These are phyloP conservation scores for Cantharis rufa DNA, from an alignment of 2,888 invertebrate genomes.

Conservation along the genomic window DNA sequence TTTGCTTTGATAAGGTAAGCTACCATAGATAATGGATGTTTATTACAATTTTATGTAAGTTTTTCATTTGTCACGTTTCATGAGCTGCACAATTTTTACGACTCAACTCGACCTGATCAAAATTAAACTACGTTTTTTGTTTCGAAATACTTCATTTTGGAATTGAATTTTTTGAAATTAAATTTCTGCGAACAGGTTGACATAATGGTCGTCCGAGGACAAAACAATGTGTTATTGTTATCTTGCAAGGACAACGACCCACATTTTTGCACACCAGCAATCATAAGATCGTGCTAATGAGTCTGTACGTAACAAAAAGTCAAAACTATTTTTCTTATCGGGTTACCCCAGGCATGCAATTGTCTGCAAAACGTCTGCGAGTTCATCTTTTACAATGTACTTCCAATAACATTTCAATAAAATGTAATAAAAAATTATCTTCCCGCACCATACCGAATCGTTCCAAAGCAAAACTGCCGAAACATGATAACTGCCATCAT, in stretches of 20 bases:
- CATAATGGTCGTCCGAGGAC: constrained; percentile 31
- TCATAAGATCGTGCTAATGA: constrained; percentile 28
- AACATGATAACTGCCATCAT: constrained; percentile 47
- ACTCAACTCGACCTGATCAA: neutral
- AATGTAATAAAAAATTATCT: constrained; percentile 4
- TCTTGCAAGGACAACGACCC: constrained; percentile 37
- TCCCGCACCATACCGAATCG: constrained; percentile 27
- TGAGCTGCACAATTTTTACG: neutral
- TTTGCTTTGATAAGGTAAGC: neutral
- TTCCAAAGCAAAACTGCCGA: constrained; percentile 42
- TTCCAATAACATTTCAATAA: neutral
- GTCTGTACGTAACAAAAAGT: neutral
- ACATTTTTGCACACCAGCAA: constrained; percentile 17
- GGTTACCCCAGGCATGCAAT: neutral
- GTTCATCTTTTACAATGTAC: neutral
- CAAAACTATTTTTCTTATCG: neutral
- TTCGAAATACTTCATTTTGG: neutral
- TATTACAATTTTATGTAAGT: neutral
- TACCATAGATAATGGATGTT: neutral
- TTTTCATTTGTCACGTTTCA: neutral
- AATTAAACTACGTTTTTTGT: neutral
- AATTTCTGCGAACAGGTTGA: constrained; percentile 5
- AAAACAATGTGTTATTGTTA: constrained; percentile 39
- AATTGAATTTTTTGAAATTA: neutral
- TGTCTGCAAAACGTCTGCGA: neutral